These are phyloP conservation scores for Tachina lurida DNA, from an alignment of 2,888 invertebrate species.

Conservation along the genomic window DNA sequence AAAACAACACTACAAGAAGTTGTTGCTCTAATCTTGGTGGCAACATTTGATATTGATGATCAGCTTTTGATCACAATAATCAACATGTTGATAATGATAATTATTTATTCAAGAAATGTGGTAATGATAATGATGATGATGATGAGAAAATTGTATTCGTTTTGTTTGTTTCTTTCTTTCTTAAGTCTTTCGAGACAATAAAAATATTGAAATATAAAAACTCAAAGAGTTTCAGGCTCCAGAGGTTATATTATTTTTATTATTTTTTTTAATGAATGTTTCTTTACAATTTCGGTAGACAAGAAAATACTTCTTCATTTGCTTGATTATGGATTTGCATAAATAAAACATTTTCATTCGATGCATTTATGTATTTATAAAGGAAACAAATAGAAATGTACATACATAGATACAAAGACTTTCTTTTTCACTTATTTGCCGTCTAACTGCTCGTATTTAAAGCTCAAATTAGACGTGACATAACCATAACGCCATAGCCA, in stretches of 20 bases:
- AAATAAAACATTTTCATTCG: slow-evolving; percentile 54
- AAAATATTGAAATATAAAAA: slow-evolving; percentile 10
- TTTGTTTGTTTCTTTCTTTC: background rate
- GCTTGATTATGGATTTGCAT: slow-evolving; percentile 38
- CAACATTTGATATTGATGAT: slow-evolving; percentile 43
- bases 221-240: slow-evolving; percentile 17
- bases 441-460: too few relatives aligned
- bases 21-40: slow-evolving; percentile 59
- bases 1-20: slow-evolving; percentile 34
- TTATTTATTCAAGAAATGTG: slow-evolving; percentile 15
- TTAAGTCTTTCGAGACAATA: slow-evolving; percentile 4
- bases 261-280: background rate
- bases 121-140: slow-evolving; percentile 33
- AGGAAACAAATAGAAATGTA: slow-evolving; percentile 47
- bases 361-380: slow-evolving; percentile 21
- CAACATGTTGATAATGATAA: slow-evolving; percentile 36
- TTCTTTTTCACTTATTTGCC: background rate
- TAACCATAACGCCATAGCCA: too few relatives aligned
- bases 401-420: too few relatives aligned
- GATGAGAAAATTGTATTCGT: slow-evolving; percentile 30
- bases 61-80: slow-evolving; percentile 40
- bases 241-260: slow-evolving; percentile 33
- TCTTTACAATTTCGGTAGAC: slow-evolving; percentile 14
- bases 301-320: slow-evolving; percentile 44
- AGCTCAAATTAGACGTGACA: too few relatives aligned